A percentile compares a stretch with the other conserved stretches of the same genome.
Conservation (phyloP, 2,113 vertebrate genomes). For the Propithecus coquereli region DNA sequence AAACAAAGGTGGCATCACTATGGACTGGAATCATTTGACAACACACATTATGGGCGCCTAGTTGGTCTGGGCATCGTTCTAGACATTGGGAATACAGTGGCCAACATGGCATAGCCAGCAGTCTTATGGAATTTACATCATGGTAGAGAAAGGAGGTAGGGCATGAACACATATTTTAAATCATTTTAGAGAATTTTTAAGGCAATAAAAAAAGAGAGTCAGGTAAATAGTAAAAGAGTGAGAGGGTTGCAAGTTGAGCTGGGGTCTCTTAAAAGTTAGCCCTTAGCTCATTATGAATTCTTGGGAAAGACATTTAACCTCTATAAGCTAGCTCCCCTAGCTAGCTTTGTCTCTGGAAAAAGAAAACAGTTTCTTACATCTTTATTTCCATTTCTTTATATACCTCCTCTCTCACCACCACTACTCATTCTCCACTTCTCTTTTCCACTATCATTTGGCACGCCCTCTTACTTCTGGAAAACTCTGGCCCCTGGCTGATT, state of each 20-base stretch:
- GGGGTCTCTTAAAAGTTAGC: not conserved
- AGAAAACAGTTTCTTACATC: not conserved
- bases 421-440: not conserved
- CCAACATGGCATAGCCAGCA: not conserved
- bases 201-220: not conserved
- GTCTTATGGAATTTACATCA: not conserved
- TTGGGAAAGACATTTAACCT: not conserved
- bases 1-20: not conserved
- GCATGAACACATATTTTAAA: not conserved
- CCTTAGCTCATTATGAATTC: not conserved
- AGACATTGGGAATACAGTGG: not conserved
- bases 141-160: not conserved
- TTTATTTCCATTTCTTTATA: not conserved
- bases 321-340: not conserved
- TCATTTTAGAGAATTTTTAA: not conserved
- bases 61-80: not conserved
- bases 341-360: not conserved
- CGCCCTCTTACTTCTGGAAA: not conserved
- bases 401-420: not conserved
- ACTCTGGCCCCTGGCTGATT: not conserved
- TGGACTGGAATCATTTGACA: not conserved
- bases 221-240: not conserved
- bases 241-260: not conserved
- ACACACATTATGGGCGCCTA: not conserved
- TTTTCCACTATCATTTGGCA: not conserved